Base-by-base conservation (phyloP, 2,888 invertebrate genomes). In the Leptinotarsa haldemani region DNA sequence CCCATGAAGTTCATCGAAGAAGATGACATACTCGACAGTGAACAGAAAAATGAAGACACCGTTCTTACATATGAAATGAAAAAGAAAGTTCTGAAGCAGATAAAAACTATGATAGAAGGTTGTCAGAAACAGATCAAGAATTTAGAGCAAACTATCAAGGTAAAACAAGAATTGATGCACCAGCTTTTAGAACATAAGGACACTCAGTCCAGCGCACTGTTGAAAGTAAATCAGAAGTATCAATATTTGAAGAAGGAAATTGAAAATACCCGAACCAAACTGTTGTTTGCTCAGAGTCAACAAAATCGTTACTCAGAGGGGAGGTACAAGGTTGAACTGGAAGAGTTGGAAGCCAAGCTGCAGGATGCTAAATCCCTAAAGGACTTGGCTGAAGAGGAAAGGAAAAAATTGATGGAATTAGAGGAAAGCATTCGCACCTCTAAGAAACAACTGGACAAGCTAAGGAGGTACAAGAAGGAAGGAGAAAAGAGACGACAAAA, bases 381-480 rank as follows among this genome's bases (percentile, higher is more conserved):
- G 78, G 81, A 82, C 78, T 90, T 92, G 50, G 90, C 92, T 0
- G 91, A 91, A 13, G 92, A 93, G 80, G 91, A 91, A 80, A 89
- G 85, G 16, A 87, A 92, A 83, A 94, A 93, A 83, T 90, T 94
- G 12, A 90, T 92, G 80, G 93, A 94, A 82, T 89, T 94, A 77
- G 93, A 94, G 84, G 91, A 91, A 75, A 94, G 93, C 80, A 87
- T 95, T 3, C 92, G 92, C 82, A 91, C 92, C 9, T 94, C 94
- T 0, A 93, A 93, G 82, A 93, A 93, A 82, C 92, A 94, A 84
- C 90, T 94, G 83, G 94, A 94, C 68, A 93, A 93, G 83, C 87
- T 94, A 65, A 93, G 92, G 83, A 92, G 92, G 82, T 92, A 93
- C 82, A 89, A 94, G 22, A 92, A 92, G 79, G 92, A 93, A 82